These are phyloP conservation scores for Hemibates koningsi DNA, from an alignment of 2,113 vertebrate genomes.

Conservation along the genomic window DNA sequence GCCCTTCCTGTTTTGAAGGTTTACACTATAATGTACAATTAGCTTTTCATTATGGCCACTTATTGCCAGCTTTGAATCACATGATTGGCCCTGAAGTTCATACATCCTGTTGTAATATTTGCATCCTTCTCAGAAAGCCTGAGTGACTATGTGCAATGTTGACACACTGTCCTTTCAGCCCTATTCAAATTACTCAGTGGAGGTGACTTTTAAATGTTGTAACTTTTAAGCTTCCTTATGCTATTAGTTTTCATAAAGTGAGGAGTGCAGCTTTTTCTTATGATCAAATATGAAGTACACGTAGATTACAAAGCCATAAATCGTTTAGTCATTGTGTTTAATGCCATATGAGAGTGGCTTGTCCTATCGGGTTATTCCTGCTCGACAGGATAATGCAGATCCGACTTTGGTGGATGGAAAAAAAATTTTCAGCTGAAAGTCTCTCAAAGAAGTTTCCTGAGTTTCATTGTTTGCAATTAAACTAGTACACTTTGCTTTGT, in stretches of 20 bases:
- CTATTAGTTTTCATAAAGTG: not conserved
- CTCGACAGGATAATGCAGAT: not conserved
- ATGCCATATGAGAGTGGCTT: not conserved
- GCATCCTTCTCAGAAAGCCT: conserved; percentile 3
- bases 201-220: not conserved
- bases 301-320: not conserved
- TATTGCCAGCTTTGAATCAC: not conserved
- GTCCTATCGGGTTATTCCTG: not conserved
- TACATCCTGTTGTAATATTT: conserved; percentile 25
- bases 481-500: not conserved
- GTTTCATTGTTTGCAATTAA: not conserved
- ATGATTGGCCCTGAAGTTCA: not conserved
- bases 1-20: not conserved
- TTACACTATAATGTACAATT: not conserved
- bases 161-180: not conserved
- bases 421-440: not conserved
- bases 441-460: not conserved
- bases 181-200: not conserved
- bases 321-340: not conserved
- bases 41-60: not conserved
- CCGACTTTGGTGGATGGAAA: not conserved
- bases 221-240: not conserved
- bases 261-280: not conserved
- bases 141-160: not conserved
- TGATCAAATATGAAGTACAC: not conserved